phyloP scores from a whole-genome alignment of 1,140 invertebrate species.

The Hylyphantes graminicola region DNA sequence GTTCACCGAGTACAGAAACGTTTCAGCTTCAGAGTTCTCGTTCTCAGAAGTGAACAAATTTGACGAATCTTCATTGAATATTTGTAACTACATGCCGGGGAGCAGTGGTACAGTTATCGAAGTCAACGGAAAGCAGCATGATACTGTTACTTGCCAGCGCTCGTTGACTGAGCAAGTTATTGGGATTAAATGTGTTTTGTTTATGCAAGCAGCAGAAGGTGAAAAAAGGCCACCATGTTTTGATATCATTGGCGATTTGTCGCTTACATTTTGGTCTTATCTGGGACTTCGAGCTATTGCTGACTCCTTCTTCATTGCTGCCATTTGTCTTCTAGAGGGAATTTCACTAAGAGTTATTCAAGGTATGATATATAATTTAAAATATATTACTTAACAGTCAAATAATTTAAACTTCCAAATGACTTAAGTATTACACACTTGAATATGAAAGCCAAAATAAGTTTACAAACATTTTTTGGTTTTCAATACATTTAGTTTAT shows the following conservation, averaged over 20 bases:
- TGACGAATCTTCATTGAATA: background rate
- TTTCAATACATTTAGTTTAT: no score
- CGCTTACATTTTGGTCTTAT: conserved; percentile 61
- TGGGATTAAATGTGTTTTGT: conserved; percentile 59
- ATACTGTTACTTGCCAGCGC: conserved; percentile 60
- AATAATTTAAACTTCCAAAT: no score
- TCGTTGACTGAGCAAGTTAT: conserved; percentile 13
- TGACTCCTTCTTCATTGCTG: conserved; percentile 61
- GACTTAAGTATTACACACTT: no score
- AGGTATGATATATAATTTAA: conserved; percentile 1
- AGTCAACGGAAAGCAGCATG: conserved; percentile 49
- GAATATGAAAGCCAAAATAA: no score
- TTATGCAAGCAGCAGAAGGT: conserved; percentile 35
- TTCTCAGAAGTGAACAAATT: background rate
- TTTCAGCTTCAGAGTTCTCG: conserved; percentile 33
- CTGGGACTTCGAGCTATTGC: conserved; percentile 58
- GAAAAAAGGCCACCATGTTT: conserved; percentile 53
- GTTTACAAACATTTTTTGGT: no score
- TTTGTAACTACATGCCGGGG: conserved; percentile 60
- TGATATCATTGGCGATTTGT: conserved; percentile 58
- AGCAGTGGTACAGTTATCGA: conserved; percentile 55
- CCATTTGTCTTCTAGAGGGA: conserved; percentile 60
- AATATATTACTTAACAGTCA: no score
- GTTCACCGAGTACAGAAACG: conserved; percentile 49
- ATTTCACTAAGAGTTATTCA: conserved; percentile 45